A percentile compares a stretch with the other conserved stretches of the same genome.
Conservation (phyloP, 2,113 vertebrate species). For the Lophius piscatorius region DNA sequence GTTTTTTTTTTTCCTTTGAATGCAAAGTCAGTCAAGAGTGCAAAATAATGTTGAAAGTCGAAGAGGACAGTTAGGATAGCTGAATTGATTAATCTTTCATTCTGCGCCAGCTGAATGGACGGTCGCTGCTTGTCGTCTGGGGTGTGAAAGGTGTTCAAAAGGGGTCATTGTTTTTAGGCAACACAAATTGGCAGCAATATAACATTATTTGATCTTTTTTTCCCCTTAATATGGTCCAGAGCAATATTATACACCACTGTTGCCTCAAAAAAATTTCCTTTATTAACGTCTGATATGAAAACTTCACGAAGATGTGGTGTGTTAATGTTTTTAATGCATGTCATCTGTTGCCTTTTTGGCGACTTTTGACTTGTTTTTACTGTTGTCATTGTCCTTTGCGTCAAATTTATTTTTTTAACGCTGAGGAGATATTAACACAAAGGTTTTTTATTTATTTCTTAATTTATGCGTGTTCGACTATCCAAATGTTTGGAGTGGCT, state of each 20-base stretch:
- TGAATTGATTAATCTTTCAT: not conserved
- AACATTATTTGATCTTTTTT: constrained; percentile 32
- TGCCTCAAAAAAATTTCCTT: constrained; percentile 20
- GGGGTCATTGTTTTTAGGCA: constrained; percentile 17
- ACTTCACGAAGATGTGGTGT: not conserved
- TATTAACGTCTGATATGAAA: constrained; percentile 6
- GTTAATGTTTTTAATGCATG: constrained; percentile 35
- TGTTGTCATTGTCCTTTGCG: constrained; percentile 6
- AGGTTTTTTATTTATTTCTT: constrained; percentile 75
- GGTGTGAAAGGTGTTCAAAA: not conserved
- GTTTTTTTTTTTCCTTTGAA: not conserved
- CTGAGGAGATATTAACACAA: constrained; percentile 26
- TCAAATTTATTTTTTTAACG: constrained; percentile 31
- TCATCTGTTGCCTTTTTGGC: constrained; percentile 10
- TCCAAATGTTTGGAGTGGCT: constrained; percentile 51
- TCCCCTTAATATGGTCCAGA: constrained; percentile 3
- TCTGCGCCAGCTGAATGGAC: not conserved
- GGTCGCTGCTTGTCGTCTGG: not conserved
- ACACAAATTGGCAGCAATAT: constrained; percentile 18
- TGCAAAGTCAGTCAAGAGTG: not conserved
- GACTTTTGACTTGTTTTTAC: constrained; percentile 26
- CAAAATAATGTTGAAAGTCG: not conserved
- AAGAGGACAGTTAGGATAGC: not conserved
- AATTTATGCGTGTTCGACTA: constrained; percentile 74
- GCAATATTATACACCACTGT: constrained; percentile 4